phyloP scores from a whole-genome alignment of 2,888 invertebrate genomes.

The Meta bourneti region DNA sequence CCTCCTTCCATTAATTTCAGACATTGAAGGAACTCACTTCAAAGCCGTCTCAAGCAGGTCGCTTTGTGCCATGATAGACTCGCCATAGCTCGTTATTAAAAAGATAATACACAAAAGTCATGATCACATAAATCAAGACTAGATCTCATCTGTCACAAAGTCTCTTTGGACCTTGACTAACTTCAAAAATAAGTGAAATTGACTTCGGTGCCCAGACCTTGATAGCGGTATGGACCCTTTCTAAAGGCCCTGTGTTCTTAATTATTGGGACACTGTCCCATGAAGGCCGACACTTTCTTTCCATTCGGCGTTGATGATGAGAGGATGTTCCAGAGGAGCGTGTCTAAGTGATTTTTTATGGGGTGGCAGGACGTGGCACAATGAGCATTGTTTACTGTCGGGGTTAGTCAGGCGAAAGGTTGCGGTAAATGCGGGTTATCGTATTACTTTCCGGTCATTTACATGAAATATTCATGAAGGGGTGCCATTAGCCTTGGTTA shows the following conservation, averaged over 20 bases:
- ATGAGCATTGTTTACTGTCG: conserved; percentile 23
- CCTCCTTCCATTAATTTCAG: too few species aligned
- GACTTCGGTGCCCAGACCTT: neutral
- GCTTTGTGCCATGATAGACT: too few species aligned
- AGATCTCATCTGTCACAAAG: neutral
- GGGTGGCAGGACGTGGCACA: neutral
- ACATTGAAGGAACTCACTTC: too few species aligned
- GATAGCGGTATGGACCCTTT: neutral
- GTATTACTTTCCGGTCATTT: conserved; percentile 7
- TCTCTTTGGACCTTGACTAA: neutral
- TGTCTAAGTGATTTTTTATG: conserved; percentile 41
- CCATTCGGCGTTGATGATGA: neutral
- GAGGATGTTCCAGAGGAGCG: conserved; percentile 18
- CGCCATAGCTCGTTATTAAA: too few species aligned
- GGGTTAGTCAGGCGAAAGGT: conserved; percentile 37
- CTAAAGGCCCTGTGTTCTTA: neutral
- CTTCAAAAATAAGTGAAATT: too few species aligned
- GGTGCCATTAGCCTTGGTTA: neutral
- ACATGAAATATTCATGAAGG: conserved; percentile 25
- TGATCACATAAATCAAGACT: too few species aligned
- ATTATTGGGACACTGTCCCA: neutral
- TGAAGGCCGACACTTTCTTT: neutral
- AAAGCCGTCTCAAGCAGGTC: too few species aligned
- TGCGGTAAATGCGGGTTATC: neutral
- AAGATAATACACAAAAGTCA: too few species aligned